Evolutionary conservation across 2,888 invertebrate genomes (phyloP).

Genomic region (Callyntrura sp.): DNA sequence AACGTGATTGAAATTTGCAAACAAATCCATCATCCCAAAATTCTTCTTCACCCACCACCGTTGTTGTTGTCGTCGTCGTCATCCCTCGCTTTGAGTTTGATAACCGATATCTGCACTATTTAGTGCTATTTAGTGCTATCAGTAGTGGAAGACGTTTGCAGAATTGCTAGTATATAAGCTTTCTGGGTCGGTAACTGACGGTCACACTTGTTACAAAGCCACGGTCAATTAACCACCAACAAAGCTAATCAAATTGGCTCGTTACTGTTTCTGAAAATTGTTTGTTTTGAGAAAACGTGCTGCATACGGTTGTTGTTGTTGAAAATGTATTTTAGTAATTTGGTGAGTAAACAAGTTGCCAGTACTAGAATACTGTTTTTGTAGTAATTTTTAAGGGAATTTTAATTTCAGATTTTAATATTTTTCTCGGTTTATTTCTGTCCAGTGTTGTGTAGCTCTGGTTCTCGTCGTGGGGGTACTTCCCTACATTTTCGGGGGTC

Average conservation of each 20-base stretch:
- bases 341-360: constrained; percentile 51
- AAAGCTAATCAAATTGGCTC: neutral
- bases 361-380: no score
- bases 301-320: no score
- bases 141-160: neutral
- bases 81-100: no score
- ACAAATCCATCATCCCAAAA: constrained; percentile 1
- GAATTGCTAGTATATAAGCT: constrained; percentile 67
- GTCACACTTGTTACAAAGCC: constrained; percentile 56
- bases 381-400: neutral
- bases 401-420: neutral
- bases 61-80: no score
- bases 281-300: no score
- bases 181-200: constrained; percentile 67
- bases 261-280: neutral
- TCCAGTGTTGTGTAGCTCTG: constrained; percentile 43
- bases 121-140: no score
- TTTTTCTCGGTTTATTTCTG: no score
- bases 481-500: constrained; percentile 32
- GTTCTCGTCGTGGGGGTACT: neutral
- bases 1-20: constrained; percentile 3
- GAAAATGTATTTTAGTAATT: constrained; percentile 37
- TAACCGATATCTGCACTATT: no score
- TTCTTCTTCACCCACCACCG: no score
- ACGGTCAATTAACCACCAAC: constrained; percentile 61